These are phyloP conservation scores for Dipodomys stephensi DNA, from an alignment of 2,113 vertebrate genomes.

Conservation along the genomic window DNA sequence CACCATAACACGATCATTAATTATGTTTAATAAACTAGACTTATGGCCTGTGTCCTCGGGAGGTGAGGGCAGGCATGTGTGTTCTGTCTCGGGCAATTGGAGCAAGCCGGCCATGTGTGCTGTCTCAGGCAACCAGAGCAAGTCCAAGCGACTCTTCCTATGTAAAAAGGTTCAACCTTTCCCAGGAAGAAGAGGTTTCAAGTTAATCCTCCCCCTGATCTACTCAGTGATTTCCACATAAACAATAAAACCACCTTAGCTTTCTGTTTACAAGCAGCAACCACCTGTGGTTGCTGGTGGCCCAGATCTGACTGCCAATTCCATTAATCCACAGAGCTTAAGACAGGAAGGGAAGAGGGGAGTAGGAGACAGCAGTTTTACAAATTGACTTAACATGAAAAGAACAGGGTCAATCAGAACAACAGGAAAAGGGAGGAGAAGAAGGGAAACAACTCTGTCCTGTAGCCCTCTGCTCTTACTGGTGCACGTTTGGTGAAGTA, in stretches of 20 bases:
- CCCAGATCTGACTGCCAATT: conserved; percentile 57
- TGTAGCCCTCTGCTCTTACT: background rate
- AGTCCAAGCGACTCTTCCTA: background rate
- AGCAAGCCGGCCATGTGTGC: background rate
- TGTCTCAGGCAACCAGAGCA: background rate
- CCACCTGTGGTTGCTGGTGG: conserved; percentile 65
- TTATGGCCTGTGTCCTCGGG: background rate
- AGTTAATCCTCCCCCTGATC: conserved; percentile 64
- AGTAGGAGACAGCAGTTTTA: conserved; percentile 49
- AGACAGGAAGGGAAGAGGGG: conserved; percentile 66
- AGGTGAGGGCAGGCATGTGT: background rate
- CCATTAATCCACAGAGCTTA: conserved; percentile 68
- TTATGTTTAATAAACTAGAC: background rate
- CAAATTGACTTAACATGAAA: conserved; percentile 63
- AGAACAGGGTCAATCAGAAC: conserved; percentile 3
- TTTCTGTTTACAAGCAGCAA: conserved; percentile 75
- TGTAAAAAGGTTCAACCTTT: conserved; percentile 9
- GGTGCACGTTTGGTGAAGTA: fast-evolving
- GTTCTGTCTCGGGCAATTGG: background rate
- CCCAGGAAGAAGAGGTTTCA: conserved; percentile 73
- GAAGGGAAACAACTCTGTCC: background rate
- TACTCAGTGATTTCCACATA: conserved; percentile 52
- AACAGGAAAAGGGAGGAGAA: background rate
- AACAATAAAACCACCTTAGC: conserved; percentile 75
- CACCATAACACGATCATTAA: background rate